A percentile compares a stretch with the other conserved stretches of the same genome.
Evolutionary conservation across 1,140 invertebrate genomes (phyloP).

Genomic region (Scaptomyza montana): DNA sequence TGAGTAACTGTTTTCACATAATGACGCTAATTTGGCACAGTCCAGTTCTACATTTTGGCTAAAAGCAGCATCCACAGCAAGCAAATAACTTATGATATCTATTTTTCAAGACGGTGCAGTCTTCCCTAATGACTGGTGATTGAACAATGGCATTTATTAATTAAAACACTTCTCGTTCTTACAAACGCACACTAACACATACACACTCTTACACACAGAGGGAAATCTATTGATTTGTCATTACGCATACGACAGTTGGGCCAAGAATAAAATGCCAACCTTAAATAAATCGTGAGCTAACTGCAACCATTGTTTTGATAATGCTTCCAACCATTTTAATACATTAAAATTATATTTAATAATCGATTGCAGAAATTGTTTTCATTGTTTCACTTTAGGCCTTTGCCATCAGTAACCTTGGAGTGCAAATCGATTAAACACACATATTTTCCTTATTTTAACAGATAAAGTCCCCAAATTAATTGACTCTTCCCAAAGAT

Average conservation of each 20-base stretch:
- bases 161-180: conserved; percentile 75
- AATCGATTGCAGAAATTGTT: neutral
- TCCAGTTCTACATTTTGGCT: conserved; percentile 27
- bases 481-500: too few relatives aligned
- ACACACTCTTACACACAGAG: neutral
- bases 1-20: conserved; percentile 63
- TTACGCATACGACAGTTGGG: conserved; percentile 48
- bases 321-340: conserved; percentile 2
- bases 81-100: conserved; percentile 64
- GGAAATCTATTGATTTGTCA: conserved; percentile 58
- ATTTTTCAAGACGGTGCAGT: conserved; percentile 65
- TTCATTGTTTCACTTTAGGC: too few relatives aligned
- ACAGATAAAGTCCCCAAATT: too few relatives aligned
- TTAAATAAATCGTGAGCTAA: conserved; percentile 19
- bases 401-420: too few relatives aligned
- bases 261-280: conserved; percentile 11
- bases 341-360: neutral
- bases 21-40: conserved; percentile 68
- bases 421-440: too few relatives aligned
- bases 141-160: conserved; percentile 81
- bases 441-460: too few relatives aligned
- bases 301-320: conserved; percentile 1
- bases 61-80: conserved; percentile 25
- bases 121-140: conserved; percentile 66
- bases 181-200: conserved; percentile 44